Conservation (phyloP, 2,797 vertebrate genomes). For the Sebastes matsubarae region DNA sequence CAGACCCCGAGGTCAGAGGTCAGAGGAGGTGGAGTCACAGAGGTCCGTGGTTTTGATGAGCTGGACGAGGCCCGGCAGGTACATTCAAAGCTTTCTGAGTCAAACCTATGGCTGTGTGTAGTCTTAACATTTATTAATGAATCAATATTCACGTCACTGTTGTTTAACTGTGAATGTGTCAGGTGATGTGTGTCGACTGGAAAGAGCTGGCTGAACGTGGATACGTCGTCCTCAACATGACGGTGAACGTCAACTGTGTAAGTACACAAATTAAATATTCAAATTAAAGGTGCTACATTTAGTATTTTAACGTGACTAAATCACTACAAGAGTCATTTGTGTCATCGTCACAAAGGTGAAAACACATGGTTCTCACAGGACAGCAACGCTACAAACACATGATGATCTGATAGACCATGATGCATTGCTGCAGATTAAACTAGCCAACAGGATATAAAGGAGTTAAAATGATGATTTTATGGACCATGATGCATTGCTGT, state of each 20-base stretch:
- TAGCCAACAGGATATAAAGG: no score
- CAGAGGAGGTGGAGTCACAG: constrained; percentile 54
- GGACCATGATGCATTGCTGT: no score
- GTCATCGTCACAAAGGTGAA: no score
- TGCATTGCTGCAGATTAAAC: no score
- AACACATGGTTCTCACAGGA: no score
- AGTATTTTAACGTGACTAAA: background rate
- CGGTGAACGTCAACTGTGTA: constrained; percentile 93
- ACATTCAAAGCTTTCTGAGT: background rate
- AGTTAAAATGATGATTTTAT: no score
- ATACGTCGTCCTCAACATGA: constrained; percentile 94
- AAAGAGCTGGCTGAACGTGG: constrained; percentile 89
- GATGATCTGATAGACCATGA: no score
- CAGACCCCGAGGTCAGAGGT: constrained; percentile 64
- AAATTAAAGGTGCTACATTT: background rate
- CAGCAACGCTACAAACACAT: no score
- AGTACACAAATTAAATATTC: constrained; percentile 69
- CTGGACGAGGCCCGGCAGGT: constrained; percentile 87
- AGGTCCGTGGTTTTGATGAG: constrained; percentile 66
- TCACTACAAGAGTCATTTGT: background rate
- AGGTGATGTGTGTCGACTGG: constrained; percentile 98
- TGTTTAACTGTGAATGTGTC: background rate
- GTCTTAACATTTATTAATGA: background rate
- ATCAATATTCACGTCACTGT: background rate
- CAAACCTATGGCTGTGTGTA: background rate